These are phyloP conservation scores for Calliphora vomitoria DNA, from an alignment of 2,888 invertebrate species.

Conservation along the genomic window DNA sequence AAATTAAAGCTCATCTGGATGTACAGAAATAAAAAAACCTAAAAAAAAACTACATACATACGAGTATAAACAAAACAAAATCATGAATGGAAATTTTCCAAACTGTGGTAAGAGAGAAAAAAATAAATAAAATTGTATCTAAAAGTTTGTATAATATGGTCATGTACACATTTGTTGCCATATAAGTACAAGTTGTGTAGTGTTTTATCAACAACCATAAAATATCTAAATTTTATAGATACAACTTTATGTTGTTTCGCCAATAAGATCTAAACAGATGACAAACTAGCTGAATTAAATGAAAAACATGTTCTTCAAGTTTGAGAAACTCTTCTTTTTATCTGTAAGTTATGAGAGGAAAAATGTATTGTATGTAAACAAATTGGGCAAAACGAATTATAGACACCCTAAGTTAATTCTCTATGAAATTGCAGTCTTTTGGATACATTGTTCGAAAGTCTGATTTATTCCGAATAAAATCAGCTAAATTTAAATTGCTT, in stretches of 20 bases:
- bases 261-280: not conserved
- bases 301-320: not conserved
- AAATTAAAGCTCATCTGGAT: not conserved
- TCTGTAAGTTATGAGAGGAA: too few species aligned
- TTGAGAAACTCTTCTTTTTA: too few species aligned
- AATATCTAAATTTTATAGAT: not conserved
- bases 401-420: too few species aligned
- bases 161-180: not conserved
- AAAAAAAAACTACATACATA: not conserved
- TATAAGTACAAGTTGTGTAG: not conserved
- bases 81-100: slow-evolving; percentile 10
- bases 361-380: too few species aligned
- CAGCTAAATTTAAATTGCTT: too few species aligned
- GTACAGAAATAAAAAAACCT: not conserved
- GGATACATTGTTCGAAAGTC: too few species aligned
- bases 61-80: slow-evolving; percentile 2
- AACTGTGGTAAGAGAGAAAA: too few species aligned
- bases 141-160: too few species aligned
- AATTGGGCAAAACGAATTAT: too few species aligned
- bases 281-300: not conserved
- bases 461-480: too few species aligned
- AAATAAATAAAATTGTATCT: too few species aligned
- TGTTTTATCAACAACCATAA: not conserved
- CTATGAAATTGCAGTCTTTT: too few species aligned
- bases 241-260: not conserved